Evolutionary conservation across 2,113 vertebrate species (phyloP), one percentile per base, ranked within the genome.

Genomic region (Cottus gobio): DNA sequence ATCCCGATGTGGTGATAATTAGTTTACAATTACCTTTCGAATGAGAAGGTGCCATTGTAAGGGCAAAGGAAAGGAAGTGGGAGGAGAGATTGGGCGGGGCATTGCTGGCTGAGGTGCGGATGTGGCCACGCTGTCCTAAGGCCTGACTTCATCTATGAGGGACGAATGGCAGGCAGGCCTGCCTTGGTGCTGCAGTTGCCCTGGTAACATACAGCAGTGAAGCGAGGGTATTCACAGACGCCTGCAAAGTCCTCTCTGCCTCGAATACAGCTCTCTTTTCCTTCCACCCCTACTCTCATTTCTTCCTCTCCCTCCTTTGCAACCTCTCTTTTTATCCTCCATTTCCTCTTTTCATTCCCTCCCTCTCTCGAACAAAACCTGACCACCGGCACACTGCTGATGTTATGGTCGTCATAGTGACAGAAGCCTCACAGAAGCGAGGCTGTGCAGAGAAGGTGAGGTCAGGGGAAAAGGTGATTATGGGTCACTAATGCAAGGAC

Each of bases 341-440:
- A 82, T 89, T 90, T 87, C 80, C 88, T 94, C 85, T 77, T 80
- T 87, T 89, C 64, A 85, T 85, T 91, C 80, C 79, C 81, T 85
- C 84, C 18, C 72, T 84, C 82, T 78, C 75, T 50, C 64, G 85
- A 91, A 84, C 81, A 86, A 87, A 93, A 91, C 89, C 88, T 87
- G 91, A 87, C 85, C 90, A 92, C 88, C 77, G 89, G 93, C 91
- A 90, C 48, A 84, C 71, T 88, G 85, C 73, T 93, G 94, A 95
- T 93, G 95, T 95, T 95, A 95, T 15, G 79, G 95, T 95, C 94
- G 92, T 95, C 93, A 95, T 92, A 86, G 95, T 74, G 87, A 93
- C 85, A 87, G 64, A 72, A 86, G 88, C 93, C 93, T 95, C 75
- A 83, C 90, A 54, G 74, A 85, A 90, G 84, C 3, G 1, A 77